phyloP scores from a whole-genome alignment of 2,113 vertebrate genomes.

The Oreochromis spilurus region DNA sequence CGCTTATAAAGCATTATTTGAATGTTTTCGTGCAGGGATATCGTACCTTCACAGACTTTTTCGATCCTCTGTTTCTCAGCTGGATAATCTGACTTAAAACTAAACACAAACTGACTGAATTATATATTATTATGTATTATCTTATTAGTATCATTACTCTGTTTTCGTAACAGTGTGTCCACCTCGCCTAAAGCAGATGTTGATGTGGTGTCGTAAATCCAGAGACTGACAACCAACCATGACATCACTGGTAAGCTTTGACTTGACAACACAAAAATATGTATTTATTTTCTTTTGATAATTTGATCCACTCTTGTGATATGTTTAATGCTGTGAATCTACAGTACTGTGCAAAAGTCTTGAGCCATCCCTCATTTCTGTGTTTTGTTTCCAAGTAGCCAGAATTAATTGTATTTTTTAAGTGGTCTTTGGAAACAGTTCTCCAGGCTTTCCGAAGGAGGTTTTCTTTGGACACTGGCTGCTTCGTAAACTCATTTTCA shows the following conservation, averaged over 20 bases:
- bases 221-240: slow-evolving; percentile 18
- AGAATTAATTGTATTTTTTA: not conserved
- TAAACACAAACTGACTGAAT: not conserved
- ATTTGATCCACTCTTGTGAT: not conserved
- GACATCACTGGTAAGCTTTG: slow-evolving; percentile 61
- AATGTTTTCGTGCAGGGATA: not conserved
- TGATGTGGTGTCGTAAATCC: not conserved
- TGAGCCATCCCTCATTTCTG: not conserved
- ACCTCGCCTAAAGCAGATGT: not conserved
- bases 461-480: not conserved
- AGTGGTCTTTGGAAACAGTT: not conserved
- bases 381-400: not conserved
- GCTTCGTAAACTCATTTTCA: not conserved
- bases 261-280: not conserved
- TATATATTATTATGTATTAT: not conserved
- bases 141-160: not conserved
- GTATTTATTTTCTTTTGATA: not conserved
- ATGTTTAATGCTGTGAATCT: not conserved
- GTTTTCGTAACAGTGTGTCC: not conserved
- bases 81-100: not conserved
- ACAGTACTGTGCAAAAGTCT: not conserved
- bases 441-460: not conserved
- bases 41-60: not conserved
- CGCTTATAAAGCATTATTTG: not conserved
- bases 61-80: not conserved